These are phyloP conservation scores for Caenorhabditis virilis DNA, from an alignment of 2,888 invertebrate genomes.

Conservation along the genomic window DNA sequence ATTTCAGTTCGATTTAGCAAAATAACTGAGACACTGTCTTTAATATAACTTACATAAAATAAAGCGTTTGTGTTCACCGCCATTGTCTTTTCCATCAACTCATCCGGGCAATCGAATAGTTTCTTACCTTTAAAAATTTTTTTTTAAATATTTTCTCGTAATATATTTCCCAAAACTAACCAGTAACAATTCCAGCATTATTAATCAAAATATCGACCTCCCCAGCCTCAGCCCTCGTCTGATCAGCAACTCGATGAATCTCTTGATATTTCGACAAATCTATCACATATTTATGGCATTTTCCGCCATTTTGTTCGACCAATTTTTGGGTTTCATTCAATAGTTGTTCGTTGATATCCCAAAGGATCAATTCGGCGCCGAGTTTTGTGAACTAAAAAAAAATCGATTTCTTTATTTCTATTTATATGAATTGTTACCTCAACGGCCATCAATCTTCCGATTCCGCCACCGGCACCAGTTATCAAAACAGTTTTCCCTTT, in stretches of 20 bases:
- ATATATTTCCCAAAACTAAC: too few relatives aligned
- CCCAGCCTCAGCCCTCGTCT: constrained; percentile 76
- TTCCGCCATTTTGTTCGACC: too few relatives aligned
- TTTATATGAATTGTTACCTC: constrained; percentile 37
- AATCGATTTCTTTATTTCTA: too few relatives aligned
- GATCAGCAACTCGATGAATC: constrained; percentile 74
- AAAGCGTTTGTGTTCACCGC: constrained; percentile 87
- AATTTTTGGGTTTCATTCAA: constrained; percentile 81
- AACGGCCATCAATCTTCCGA: constrained; percentile 76
- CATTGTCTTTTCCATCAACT: constrained; percentile 84
- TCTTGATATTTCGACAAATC: constrained; percentile 82
- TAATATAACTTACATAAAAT: too few relatives aligned
- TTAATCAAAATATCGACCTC: constrained; percentile 84
- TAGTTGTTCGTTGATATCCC: constrained; percentile 85
- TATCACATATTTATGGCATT: too few relatives aligned
- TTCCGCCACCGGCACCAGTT: constrained; percentile 87
- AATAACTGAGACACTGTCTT: too few relatives aligned
- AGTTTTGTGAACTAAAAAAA: constrained; percentile 60
- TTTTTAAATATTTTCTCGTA: too few relatives aligned
- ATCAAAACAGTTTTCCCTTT: constrained; percentile 81
- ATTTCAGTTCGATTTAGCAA: too few relatives aligned
- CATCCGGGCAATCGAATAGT: constrained; percentile 82
- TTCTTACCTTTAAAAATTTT: constrained; percentile 78
- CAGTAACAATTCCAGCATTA: constrained; percentile 86
- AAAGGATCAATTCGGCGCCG: constrained; percentile 79